Evolutionary conservation across 1,140 invertebrate species (phyloP), one percentile per base, ranked within the genome.

Genomic region (Eueides isabella): DNA sequence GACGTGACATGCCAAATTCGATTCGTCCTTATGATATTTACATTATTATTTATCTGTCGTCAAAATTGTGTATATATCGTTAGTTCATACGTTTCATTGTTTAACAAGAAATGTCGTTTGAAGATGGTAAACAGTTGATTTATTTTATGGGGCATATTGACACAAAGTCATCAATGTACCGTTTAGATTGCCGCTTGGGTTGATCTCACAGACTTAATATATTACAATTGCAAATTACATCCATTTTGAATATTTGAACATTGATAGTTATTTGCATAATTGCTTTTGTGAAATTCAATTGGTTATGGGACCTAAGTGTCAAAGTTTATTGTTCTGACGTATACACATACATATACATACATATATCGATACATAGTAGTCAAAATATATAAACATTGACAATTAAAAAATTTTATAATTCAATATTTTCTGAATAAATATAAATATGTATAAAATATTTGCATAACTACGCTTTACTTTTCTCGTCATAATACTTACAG

Each of bases 11-110:
- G 26, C 48, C 48, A 55, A 55, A 26, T 55, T 55, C 0, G 19
- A 26, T 48, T n/a, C 2, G 0, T 29, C 30, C 30, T n/a, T 31
- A 63, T n/a, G 7, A 63, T 63, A 63, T 63, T 63, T 55, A 55
- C 33, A 68, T 65, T 41, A 33, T 71, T 44, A 14, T 38, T 31
- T 26, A 31, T 14, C 2, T 61, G 48, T 61, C 30, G 19, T 44
- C 41, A 16, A 67, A 30, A 44, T 31, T 72, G 48, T 72, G 62
- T 61, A 48, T 19, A 67, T 31, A 65, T 67, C 71, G 33, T 72
- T 72, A 67, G 64, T 61, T 41, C 3, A 67, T 61, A 33, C 16
- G 11, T 23, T 62, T 19, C 19, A n/a, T 31, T 44, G 48, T 67
- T 14, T 48, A 23, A 55, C 48, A 55, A 55, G 11, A 55, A 55